Base-by-base conservation (phyloP, 2,888 invertebrate genomes). In the Drosophila diplacantha region DNA sequence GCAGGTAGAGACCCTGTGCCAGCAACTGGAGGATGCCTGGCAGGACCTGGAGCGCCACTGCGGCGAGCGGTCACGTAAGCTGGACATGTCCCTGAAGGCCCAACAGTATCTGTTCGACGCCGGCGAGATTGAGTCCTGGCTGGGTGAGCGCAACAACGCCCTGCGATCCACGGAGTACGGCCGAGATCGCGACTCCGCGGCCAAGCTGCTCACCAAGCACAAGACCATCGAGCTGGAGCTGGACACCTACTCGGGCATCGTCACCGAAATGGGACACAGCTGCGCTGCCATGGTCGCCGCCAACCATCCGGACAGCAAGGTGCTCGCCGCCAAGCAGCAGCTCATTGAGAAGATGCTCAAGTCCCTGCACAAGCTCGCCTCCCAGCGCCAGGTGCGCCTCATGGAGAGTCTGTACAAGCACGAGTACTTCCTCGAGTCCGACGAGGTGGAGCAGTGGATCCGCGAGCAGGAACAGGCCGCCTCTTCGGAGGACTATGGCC, bases 101-200 rank as follows among this genome's bases (percentile, higher is more conserved):
- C 98, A 98, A 88, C 96, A 97, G 90, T 96, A 95, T 90, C 92
- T 95, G 89, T 95, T 95, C 84, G 96, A 97, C 86, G 95, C 96
- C 12, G 93, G 93, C 44, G 97, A 97, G 88, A 94, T 98, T 68
- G 98, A 98, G 88, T 93, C 94, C 26, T 98, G 97, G 97, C 90
- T 98, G 69, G 93, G 93, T 35, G 97, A 98, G 89, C 95, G 95
- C 86, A 93, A 93, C 46, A 94, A 95, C 65, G 92, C 94, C 31
- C 89, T 97, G 6, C 92, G 92, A 32, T 94, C 94, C n/a, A 93
- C 93, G 0, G 96, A 97, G 86, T 94, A 93, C 69, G 97, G 97
- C n/a, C 90, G 94, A 49, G 97, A 98, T 88, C 91, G 96, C 34
- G 96, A 96, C 82, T 92, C 96, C 0, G 96, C 97, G 18, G 96